Evolutionary conservation across 2,888 invertebrate genomes (phyloP).

Genomic region (Eupithecia subfuscata): DNA sequence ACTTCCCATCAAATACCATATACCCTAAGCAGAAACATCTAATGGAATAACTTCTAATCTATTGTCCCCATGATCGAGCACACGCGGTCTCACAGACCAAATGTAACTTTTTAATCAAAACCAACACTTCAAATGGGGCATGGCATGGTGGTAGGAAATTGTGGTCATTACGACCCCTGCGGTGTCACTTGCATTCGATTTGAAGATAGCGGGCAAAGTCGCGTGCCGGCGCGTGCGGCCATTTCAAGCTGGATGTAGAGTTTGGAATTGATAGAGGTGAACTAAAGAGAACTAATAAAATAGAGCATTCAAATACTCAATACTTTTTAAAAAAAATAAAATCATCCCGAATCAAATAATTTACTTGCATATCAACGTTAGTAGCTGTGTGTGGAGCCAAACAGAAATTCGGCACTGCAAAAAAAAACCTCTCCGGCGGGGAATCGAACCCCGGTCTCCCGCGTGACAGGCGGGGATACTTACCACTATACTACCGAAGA

Average conservation of each 20-base stretch:
- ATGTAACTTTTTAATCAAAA: slow-evolving; percentile 33
- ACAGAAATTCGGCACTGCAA: slow-evolving; percentile 3
- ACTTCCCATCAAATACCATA: not conserved
- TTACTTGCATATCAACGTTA: not conserved
- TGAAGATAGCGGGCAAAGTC: slow-evolving; percentile 62
- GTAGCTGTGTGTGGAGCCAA: not conserved
- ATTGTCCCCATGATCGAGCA: slow-evolving; percentile 30
- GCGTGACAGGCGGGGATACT: slow-evolving; percentile 85
- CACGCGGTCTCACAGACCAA: slow-evolving; percentile 12
- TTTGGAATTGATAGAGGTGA: not conserved
- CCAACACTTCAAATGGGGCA: slow-evolving; percentile 42
- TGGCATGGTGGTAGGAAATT: slow-evolving; percentile 56
- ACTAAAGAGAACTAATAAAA: not conserved
- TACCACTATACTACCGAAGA: slow-evolving; percentile 85
- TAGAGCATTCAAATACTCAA: no score
- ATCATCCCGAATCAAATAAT: no score
- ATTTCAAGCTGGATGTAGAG: slow-evolving; percentile 45
- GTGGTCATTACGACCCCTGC: slow-evolving; percentile 61
- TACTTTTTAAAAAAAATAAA: no score
- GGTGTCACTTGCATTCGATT: slow-evolving; percentile 62
- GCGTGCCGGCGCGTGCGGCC: slow-evolving; percentile 73
- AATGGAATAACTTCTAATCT: slow-evolving; percentile 20
- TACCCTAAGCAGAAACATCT: not conserved
- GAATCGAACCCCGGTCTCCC: slow-evolving; percentile 85
- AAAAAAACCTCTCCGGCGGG: slow-evolving; percentile 75